Conservation (phyloP, 2,113 vertebrate genomes). For the Lanius collurio region DNA sequence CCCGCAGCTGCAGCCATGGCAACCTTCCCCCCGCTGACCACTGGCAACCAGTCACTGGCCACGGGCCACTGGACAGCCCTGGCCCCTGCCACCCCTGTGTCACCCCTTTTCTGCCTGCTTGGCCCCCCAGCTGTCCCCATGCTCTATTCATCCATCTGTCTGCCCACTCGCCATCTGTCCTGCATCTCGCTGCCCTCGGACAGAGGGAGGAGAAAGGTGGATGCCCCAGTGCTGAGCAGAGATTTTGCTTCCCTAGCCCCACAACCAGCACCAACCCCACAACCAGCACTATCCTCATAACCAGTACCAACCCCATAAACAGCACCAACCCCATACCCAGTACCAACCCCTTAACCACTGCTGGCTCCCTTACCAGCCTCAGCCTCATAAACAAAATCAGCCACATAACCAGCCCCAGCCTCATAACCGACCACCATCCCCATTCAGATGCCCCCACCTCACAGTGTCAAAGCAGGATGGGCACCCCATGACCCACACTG, state of each 20-base stretch:
- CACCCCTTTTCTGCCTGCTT: neutral
- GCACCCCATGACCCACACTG: neutral
- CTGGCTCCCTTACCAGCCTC: too few relatives aligned
- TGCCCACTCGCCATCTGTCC: slow-evolving; percentile 14
- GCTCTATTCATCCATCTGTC: neutral
- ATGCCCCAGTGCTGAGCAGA: neutral
- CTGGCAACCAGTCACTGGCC: neutral
- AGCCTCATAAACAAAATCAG: too few relatives aligned
- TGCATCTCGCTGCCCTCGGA: neutral
- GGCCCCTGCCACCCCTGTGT: neutral
- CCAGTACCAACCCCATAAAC: neutral
- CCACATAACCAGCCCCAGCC: too few relatives aligned
- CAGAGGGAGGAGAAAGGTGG: neutral
- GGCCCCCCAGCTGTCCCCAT: neutral
- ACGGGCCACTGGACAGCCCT: neutral
- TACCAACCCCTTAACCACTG: too few relatives aligned
- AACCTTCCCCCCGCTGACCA: neutral
- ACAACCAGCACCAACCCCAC: neutral
- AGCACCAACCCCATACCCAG: too few relatives aligned
- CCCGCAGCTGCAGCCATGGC: neutral
- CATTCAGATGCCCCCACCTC: neutral
- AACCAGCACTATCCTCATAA: neutral
- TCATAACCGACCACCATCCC: neutral
- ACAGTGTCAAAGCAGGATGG: neutral
- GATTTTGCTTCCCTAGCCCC: neutral